A percentile compares a stretch with the other conserved stretches of the same genome.
These are phyloP conservation scores for Origma solitaria DNA, from an alignment of 2,113 vertebrate genomes.

Conservation along the genomic window DNA sequence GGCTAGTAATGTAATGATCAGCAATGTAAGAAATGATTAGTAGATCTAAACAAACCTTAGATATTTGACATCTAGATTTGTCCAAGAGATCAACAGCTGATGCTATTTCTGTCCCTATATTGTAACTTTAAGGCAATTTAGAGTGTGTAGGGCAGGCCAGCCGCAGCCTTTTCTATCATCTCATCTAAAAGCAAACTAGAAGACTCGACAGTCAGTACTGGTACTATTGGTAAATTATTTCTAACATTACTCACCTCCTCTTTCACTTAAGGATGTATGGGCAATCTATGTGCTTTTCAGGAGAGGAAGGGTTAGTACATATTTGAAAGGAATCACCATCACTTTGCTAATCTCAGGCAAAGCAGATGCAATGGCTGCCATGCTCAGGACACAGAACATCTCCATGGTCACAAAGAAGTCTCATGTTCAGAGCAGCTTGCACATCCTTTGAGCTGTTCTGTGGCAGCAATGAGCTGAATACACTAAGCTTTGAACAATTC, in stretches of 20 bases:
- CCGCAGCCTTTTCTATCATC: neutral
- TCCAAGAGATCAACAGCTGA: neutral
- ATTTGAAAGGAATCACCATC: neutral
- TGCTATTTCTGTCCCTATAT: neutral
- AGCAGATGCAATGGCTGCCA: neutral
- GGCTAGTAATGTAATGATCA: neutral
- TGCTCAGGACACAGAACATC: rapidly evolving
- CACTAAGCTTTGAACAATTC: neutral
- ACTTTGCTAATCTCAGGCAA: neutral
- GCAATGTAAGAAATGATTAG: neutral
- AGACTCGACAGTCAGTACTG: neutral
- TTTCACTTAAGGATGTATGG: neutral
- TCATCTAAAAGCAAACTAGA: neutral
- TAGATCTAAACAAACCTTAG: neutral
- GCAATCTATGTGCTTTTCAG: neutral
- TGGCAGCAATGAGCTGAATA: neutral
- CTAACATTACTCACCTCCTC: neutral
- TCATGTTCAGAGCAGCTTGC: neutral
- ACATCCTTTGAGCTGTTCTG: neutral
- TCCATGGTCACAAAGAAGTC: neutral
- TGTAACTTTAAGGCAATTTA: neutral
- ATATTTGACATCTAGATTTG: neutral
- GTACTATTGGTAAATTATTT: neutral
- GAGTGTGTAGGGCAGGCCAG: neutral
- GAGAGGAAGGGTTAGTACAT: neutral